Conservation (phyloP, 2,113 vertebrate species). For the Nycticorax nycticorax region DNA sequence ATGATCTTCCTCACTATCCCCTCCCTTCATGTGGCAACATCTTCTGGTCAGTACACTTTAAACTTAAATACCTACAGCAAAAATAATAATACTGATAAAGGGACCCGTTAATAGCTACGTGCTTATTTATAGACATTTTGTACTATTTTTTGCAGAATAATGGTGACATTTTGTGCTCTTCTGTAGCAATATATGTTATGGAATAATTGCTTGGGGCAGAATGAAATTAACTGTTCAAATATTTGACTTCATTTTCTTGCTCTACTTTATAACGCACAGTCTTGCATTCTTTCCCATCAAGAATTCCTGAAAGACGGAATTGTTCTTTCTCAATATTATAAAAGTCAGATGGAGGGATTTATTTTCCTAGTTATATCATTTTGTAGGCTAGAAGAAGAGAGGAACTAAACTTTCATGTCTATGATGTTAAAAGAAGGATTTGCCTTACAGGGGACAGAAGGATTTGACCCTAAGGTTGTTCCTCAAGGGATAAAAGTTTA, state of each 20-base stretch:
- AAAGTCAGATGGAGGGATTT: neutral
- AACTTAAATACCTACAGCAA: neutral
- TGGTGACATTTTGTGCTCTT: neutral
- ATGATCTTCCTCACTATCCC: neutral
- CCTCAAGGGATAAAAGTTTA: constrained; percentile 21
- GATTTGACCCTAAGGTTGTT: neutral
- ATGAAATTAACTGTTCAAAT: constrained; percentile 35
- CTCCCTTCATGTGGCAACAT: neutral
- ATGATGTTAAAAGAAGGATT: neutral
- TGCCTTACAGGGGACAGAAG: neutral
- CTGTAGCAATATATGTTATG: neutral
- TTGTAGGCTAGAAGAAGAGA: neutral
- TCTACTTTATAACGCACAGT: neutral
- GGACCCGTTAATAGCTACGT: neutral
- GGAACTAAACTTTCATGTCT: neutral
- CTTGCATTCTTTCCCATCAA: neutral
- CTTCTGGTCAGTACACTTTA: neutral
- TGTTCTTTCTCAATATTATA: neutral
- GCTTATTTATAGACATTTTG: neutral
- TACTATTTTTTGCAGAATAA: neutral
- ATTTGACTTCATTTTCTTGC: constrained; percentile 1
- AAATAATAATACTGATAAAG: neutral
- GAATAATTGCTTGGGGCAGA: constrained; percentile 22
- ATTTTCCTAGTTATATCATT: neutral
- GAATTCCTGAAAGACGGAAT: neutral